These are phyloP conservation scores for Siniperca knerii DNA, from an alignment of 2,113 vertebrate genomes.

Conservation along the genomic window DNA sequence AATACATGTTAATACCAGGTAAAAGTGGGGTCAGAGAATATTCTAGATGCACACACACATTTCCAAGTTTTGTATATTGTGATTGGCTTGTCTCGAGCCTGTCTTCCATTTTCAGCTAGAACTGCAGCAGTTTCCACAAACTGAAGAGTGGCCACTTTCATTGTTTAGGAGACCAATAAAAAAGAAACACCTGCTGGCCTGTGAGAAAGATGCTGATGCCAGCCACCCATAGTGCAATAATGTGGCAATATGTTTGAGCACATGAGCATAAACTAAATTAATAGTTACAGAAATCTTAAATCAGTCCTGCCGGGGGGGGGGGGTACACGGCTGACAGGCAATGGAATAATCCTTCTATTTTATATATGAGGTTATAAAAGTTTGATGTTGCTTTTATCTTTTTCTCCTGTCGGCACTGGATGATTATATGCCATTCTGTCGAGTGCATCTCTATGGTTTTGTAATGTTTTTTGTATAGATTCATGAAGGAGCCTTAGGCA, in stretches of 20 bases:
- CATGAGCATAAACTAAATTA: slow-evolving; percentile 55
- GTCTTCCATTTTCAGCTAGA: neutral
- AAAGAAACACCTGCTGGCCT: slow-evolving; percentile 11
- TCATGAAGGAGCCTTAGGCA: slow-evolving; percentile 25
- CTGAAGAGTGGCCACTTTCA: neutral
- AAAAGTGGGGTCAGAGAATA: neutral
- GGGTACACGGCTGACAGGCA: slow-evolving; percentile 55
- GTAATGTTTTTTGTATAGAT: slow-evolving; percentile 50
- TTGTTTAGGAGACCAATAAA: slow-evolving; percentile 15
- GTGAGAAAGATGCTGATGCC: slow-evolving; percentile 24
- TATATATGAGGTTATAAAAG: slow-evolving; percentile 51
- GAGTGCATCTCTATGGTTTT: slow-evolving; percentile 26
- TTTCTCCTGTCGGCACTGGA: slow-evolving; percentile 3
- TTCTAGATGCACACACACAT: neutral
- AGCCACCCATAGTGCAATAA: slow-evolving; percentile 44
- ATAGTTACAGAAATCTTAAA: slow-evolving; percentile 50
- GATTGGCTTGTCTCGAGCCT: neutral
- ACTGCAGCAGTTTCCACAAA: slow-evolving; percentile 10
- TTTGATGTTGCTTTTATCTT: slow-evolving; percentile 36
- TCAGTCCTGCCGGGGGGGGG: slow-evolving; percentile 38
- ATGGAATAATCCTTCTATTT: slow-evolving; percentile 48
- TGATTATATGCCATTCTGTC: slow-evolving; percentile 42
- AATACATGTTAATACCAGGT: neutral
- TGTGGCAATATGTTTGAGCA: slow-evolving; percentile 52
- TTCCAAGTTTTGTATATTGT: neutral